Evolutionary conservation across 2,888 invertebrate species (phyloP).

Genomic region (Scotopteryx bipunctaria): DNA sequence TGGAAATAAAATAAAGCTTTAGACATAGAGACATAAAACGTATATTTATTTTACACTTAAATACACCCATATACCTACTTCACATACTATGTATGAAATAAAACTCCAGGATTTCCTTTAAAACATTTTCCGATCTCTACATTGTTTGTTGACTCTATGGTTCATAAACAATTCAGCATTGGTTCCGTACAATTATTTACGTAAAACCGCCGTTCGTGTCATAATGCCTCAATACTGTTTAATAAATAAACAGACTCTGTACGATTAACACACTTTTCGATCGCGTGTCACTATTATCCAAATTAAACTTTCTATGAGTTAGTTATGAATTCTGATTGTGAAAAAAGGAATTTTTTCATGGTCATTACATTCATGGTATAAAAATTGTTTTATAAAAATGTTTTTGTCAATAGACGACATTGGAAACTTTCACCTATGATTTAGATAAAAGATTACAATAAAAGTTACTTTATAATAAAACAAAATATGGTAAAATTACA

Average conservation of each 20-base stretch:
- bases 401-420: too few relatives aligned
- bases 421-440: too few relatives aligned
- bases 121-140: background rate
- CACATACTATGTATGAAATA: too few relatives aligned
- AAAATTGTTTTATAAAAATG: too few relatives aligned
- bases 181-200: slow-evolving; percentile 67
- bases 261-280: slow-evolving; percentile 59
- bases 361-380: background rate
- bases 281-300: slow-evolving; percentile 41
- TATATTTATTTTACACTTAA: too few relatives aligned
- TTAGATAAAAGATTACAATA: too few relatives aligned
- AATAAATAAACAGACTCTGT: slow-evolving; percentile 62
- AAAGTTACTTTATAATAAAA: too few relatives aligned
- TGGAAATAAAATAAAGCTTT: too few relatives aligned
- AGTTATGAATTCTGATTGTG: slow-evolving; percentile 38
- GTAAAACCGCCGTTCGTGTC: slow-evolving; percentile 52
- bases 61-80: too few relatives aligned
- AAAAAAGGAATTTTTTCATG: slow-evolving; percentile 31
- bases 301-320: slow-evolving; percentile 44
- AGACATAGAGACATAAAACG: too few relatives aligned
- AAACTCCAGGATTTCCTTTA: too few relatives aligned
- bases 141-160: slow-evolving; percentile 10
- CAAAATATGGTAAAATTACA: background rate
- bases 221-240: slow-evolving; percentile 53
- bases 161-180: slow-evolving; percentile 61